Evolutionary conservation across 2,113 vertebrate genomes (phyloP), one percentile per base, ranked within the genome.

Genomic region (Pandion haliaetus): DNA sequence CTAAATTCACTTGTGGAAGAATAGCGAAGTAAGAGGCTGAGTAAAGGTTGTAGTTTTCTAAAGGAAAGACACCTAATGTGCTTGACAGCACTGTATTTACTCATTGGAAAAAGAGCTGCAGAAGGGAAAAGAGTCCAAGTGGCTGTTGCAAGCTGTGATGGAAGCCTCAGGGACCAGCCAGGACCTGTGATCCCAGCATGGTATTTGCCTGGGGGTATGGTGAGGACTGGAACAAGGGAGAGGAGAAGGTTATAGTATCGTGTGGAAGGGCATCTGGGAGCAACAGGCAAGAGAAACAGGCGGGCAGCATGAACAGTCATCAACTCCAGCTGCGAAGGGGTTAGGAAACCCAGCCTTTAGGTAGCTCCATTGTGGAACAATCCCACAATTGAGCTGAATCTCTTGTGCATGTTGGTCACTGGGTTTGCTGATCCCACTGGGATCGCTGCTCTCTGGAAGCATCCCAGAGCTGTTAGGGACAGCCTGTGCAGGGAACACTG

Each of bases 391-490:
- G 55, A 45, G 36, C 38, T 58, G 59, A 23, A 52, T 12, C 40
- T 71, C 47, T 50, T 4, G 1, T 29, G n/a, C 2, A 2, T 32
- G 20, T 31, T 49, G 29, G 6, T 12, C 16, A 0, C 17, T 17
- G 38, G 31, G 21, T 66, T 50, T 86, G 73, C 76, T 92, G 58
- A 26, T 58, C 76, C 40, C 55, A 3, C 42, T 17, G 15, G 80
- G 16, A 5, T 65, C 4, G 0, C 7, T 0, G 0, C 28, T 24
- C 5, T 17, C 15, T 38, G 23, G 76, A 32, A 29, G 2, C 21
- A 62, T 19, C 57, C 29, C 23, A 52, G 62, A 79, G 69, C 55
- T 58, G 14, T 24, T 32, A n/a, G 63, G 74, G 36, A 45, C 26
- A 45, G 26, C 63, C 59, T 0, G 3, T 20, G 61, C 34, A 90